Conservation (phyloP, 2,888 invertebrate species). For the Cylloceria caligata region DNA sequence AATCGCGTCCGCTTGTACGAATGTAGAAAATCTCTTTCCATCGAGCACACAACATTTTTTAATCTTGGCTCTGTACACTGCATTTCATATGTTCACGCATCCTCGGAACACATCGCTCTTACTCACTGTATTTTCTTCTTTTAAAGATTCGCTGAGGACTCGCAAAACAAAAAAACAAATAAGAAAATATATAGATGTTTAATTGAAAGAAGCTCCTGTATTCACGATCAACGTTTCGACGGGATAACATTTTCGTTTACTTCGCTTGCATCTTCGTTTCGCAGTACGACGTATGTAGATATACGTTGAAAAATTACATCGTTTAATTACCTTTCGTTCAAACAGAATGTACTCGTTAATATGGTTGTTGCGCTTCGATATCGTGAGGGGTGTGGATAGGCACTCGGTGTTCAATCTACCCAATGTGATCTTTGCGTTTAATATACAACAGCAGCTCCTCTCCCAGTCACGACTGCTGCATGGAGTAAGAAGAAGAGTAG, state of each 20-base stretch:
- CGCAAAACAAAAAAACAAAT: background rate
- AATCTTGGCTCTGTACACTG: slow-evolving; percentile 28
- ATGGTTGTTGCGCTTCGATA: slow-evolving; percentile 12
- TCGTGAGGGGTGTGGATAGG: background rate
- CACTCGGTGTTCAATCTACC: slow-evolving; percentile 1
- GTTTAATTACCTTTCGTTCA: background rate
- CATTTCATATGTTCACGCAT: background rate
- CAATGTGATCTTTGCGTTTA: slow-evolving; percentile 42
- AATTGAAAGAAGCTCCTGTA: background rate
- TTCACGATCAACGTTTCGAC: background rate
- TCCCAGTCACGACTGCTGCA: background rate
- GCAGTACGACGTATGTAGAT: too few species aligned
- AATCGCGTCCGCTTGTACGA: slow-evolving; percentile 23
- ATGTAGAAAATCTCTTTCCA: slow-evolving; percentile 44
- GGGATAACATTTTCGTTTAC: slow-evolving; percentile 15
- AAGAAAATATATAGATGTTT: background rate
- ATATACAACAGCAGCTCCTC: slow-evolving; percentile 1
- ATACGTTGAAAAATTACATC: background rate
- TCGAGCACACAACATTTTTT: slow-evolving; percentile 50
- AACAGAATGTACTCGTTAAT: slow-evolving; percentile 19
- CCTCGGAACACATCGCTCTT: background rate
- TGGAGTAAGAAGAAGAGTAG: background rate
- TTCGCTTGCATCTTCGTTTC: too few species aligned
- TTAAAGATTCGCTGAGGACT: background rate
- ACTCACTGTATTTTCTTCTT: background rate